Evolutionary conservation across 2,888 invertebrate genomes (phyloP).

Genomic region (Cephalotes varians): DNA sequence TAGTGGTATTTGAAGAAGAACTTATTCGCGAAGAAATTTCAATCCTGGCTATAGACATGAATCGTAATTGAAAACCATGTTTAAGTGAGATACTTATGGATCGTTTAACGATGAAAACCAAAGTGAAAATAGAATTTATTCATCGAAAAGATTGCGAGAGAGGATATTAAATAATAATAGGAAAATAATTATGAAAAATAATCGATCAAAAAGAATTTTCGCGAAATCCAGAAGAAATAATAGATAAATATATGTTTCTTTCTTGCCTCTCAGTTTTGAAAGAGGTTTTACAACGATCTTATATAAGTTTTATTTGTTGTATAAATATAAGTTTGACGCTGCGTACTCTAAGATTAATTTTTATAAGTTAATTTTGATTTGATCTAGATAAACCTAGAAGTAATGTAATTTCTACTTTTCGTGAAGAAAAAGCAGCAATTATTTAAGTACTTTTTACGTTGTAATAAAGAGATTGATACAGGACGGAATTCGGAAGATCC

Average conservation of each 20-base stretch:
- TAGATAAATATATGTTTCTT: no score
- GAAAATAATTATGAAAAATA: background rate
- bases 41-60: background rate
- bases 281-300: no score
- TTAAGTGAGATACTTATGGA: background rate
- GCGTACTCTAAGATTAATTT: no score
- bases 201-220: background rate
- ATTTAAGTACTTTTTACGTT: background rate
- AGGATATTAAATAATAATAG: background rate
- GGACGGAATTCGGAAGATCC: background rate
- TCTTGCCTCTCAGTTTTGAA: no score
- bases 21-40: background rate
- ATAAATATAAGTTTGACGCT: no score
- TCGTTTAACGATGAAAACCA: background rate
- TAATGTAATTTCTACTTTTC: background rate
- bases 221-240: background rate
- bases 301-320: no score
- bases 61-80: background rate
- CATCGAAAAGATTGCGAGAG: background rate
- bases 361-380: no score
- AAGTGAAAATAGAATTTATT: background rate
- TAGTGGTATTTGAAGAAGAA: background rate
- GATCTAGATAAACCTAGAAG: no score
- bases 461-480: background rate
- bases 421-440: background rate